phyloP scores from a whole-genome alignment of 2,888 invertebrate genomes.

The Andrena fulva region DNA sequence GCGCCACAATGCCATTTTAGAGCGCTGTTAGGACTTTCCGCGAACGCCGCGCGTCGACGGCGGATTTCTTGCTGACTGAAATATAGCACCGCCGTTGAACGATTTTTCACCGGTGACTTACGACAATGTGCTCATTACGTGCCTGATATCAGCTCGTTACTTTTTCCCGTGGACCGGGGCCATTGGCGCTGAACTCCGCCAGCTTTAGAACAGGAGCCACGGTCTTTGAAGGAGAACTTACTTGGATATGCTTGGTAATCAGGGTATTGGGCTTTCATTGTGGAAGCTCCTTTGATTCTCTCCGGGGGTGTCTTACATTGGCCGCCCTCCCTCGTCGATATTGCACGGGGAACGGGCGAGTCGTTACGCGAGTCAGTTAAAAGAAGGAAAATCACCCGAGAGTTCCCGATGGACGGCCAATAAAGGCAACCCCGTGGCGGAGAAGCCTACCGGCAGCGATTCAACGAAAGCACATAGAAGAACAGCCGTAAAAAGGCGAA shows the following conservation, averaged over 20 bases:
- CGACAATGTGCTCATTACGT: not conserved
- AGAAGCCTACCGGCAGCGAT: conserved; percentile 13
- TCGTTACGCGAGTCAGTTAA: not conserved
- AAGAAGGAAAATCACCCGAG: too few species aligned
- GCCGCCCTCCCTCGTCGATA: too few species aligned
- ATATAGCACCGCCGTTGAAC: not conserved
- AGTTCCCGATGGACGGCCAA: not conserved
- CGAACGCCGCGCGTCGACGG: conserved; percentile 31
- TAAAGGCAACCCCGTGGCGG: not conserved
- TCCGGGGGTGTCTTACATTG: too few species aligned
- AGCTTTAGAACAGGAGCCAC: too few species aligned
- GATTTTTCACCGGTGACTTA: not conserved
- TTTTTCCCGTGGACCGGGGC: not conserved
- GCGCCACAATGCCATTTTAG: conserved; percentile 78
- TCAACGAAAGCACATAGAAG: conserved; percentile 4
- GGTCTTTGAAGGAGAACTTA: too few species aligned
- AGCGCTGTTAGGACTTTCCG: conserved; percentile 76
- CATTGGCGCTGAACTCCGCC: not conserved
- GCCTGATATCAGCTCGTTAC: conserved; percentile 16
- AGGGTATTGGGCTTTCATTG: too few species aligned
- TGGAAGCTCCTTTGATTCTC: too few species aligned
- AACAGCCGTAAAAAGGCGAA: conserved; percentile 20
- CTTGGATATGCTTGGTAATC: too few species aligned
- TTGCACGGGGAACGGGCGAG: not conserved
- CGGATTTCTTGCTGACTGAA: conserved; percentile 28